A percentile compares a stretch with the other conserved stretches of the same genome.
Evolutionary conservation across 2,113 vertebrate species (phyloP).

Genomic region (Rostratula benghalensis): DNA sequence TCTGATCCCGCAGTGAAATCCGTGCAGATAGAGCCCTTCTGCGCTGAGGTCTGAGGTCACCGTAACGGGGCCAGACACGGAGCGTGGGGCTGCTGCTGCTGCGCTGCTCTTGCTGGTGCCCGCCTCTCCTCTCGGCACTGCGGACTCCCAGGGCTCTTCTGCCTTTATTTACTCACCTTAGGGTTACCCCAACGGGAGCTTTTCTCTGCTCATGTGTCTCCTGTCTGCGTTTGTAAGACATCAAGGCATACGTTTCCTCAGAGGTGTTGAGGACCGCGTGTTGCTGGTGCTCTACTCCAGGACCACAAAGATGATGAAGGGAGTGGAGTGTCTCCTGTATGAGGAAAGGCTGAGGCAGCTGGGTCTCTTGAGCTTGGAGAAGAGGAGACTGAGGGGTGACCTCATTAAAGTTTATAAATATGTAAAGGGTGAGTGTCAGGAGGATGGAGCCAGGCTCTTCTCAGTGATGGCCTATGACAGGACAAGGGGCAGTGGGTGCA

Average conservation of each 20-base stretch:
- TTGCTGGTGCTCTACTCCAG: neutral
- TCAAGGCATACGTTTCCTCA: rapidly evolving
- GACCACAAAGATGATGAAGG: too few relatives aligned
- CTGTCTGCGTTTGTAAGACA: neutral
- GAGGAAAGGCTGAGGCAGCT: too few relatives aligned
- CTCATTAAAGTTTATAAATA: too few relatives aligned
- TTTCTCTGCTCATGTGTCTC: neutral
- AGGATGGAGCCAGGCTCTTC: too few relatives aligned
- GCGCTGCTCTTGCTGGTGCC: neutral
- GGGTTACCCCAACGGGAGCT: neutral
- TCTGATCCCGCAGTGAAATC: neutral
- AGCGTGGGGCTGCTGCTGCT: neutral
- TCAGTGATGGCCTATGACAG: too few relatives aligned
- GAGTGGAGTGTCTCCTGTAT: too few relatives aligned
- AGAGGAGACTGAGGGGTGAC: too few relatives aligned
- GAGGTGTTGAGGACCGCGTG: neutral
- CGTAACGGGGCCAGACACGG: rapidly evolving
- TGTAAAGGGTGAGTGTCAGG: too few relatives aligned
- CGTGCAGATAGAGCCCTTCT: neutral
- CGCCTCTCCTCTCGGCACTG: neutral
- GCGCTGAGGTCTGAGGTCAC: neutral
- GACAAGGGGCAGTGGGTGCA: too few relatives aligned
- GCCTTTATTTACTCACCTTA: neutral
- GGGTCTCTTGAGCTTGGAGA: too few relatives aligned
- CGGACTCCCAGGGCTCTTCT: neutral